A percentile compares a stretch with the other conserved stretches of the same genome.
These are phyloP conservation scores for Alligator mississippiensis DNA, from an alignment of 2,113 vertebrate species.

Conservation along the genomic window DNA sequence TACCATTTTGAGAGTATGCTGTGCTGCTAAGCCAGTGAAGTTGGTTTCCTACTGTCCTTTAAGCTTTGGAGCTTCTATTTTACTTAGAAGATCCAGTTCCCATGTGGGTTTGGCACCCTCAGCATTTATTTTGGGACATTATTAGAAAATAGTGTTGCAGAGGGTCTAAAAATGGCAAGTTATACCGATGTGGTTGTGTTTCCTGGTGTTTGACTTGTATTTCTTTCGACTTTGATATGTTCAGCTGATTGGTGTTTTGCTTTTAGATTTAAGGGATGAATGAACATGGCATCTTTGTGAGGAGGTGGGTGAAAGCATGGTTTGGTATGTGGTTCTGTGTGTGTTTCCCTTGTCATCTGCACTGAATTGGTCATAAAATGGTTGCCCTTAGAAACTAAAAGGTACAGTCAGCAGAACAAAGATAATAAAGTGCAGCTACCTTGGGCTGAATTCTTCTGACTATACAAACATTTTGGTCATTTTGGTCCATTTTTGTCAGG, in stretches of 20 bases:
- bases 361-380: background rate
- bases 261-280: background rate
- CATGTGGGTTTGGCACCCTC: background rate
- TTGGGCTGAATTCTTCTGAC: background rate
- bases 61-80: background rate
- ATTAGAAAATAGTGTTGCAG: background rate
- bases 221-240: background rate
- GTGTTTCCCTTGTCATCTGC: background rate
- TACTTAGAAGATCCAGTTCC: background rate
- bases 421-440: background rate
- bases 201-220: background rate
- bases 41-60: background rate
- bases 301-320: background rate
- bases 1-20: background rate
- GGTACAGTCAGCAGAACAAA: background rate
- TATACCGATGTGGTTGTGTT: background rate
- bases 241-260: background rate
- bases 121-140: background rate
- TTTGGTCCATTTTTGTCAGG: no score
- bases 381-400: background rate
- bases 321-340: no score
- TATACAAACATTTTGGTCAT: rapidly evolving
- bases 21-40: background rate
- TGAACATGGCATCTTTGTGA: background rate
- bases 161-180: no score